Evolutionary conservation across 2,797 vertebrate species (phyloP).

Genomic region (Coregonus ussuriensis): DNA sequence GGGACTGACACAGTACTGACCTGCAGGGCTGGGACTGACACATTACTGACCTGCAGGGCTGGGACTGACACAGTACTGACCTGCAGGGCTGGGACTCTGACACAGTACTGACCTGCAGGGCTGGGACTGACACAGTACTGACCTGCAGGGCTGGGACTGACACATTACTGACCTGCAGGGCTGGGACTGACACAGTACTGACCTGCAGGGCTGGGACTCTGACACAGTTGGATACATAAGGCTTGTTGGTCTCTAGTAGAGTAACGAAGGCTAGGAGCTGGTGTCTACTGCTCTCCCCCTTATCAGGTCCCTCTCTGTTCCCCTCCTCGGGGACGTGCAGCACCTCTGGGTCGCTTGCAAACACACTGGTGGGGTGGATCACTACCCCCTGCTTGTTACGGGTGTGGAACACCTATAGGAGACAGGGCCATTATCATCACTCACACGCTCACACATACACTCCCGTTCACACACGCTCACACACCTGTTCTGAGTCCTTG

Average conservation of each 20-base stretch:
- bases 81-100: neutral
- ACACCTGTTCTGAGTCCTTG: slow-evolving; percentile 91
- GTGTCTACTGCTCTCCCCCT: slow-evolving; percentile 77
- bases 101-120: neutral
- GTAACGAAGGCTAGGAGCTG: slow-evolving; percentile 91
- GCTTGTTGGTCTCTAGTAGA: slow-evolving; percentile 91
- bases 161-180: neutral
- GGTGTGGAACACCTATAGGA: slow-evolving; percentile 88
- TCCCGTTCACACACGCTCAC: neutral
- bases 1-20: no score
- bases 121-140: neutral
- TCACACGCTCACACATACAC: neutral
- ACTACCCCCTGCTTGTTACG: slow-evolving; percentile 86
- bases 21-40: no score
- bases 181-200: slow-evolving; percentile 28
- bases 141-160: neutral
- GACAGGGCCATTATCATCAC: neutral
- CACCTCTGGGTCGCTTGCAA: slow-evolving; percentile 81
- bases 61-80: neutral
- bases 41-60: no score
- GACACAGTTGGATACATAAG: slow-evolving; percentile 88
- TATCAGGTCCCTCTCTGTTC: slow-evolving; percentile 56
- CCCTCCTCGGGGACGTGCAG: slow-evolving; percentile 72
- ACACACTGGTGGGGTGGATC: slow-evolving; percentile 89
- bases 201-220: slow-evolving; percentile 87